These are phyloP conservation scores for Vireo altiloquus DNA, from an alignment of 2,113 vertebrate species.

Conservation along the genomic window DNA sequence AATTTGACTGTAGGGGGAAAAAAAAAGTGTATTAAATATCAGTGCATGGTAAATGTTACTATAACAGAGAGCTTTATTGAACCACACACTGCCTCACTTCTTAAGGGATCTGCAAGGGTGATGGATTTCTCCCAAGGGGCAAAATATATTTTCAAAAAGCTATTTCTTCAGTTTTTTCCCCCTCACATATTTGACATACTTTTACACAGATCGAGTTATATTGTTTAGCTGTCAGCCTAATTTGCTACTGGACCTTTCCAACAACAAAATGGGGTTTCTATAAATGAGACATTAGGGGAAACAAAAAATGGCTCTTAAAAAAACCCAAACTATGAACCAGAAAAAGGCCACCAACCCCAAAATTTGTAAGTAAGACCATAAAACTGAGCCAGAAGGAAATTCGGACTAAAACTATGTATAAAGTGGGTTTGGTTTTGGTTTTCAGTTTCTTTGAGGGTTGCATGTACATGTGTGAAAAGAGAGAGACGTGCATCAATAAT, in stretches of 20 bases:
- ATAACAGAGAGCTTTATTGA: not conserved
- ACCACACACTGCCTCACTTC: not conserved
- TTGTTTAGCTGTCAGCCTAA: not conserved
- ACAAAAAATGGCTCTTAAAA: not conserved
- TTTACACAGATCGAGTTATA: not conserved
- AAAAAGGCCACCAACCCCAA: not conserved
- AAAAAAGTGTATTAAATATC: not conserved
- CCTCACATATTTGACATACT: not conserved
- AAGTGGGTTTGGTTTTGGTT: rapidly evolving
- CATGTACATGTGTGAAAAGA: not conserved
- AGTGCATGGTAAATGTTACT: not conserved
- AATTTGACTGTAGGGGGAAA: not conserved
- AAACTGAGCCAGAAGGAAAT: rapidly evolving
- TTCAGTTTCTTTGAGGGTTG: rapidly evolving
- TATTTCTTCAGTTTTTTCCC: not conserved
- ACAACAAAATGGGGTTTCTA: not conserved
- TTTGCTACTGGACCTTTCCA: not conserved
- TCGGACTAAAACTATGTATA: not conserved
- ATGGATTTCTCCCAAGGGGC: not conserved
- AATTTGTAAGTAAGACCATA: not conserved
- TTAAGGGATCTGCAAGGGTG: not conserved
- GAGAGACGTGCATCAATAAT: not conserved
- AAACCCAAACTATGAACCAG: rapidly evolving
- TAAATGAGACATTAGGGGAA: not conserved
- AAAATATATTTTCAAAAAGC: not conserved